A percentile compares a stretch with the other conserved stretches of the same genome.
Evolutionary conservation across 2,888 invertebrate species (phyloP).

Genomic region (Rotaria sp.): DNA sequence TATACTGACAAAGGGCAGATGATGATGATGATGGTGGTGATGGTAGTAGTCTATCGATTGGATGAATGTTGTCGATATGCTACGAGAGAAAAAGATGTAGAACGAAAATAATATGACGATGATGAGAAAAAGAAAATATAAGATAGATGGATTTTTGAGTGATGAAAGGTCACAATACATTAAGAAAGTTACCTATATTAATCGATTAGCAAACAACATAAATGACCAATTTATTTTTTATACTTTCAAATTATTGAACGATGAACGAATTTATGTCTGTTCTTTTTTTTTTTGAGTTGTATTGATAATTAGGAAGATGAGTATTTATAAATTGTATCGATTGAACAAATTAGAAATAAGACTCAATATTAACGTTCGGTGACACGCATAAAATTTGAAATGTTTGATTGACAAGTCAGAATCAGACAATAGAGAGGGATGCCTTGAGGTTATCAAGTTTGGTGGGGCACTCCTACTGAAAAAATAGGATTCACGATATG

Average conservation of each 20-base stretch:
- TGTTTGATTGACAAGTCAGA: too few species aligned
- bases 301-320: too few species aligned
- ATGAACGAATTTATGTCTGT: not conserved
- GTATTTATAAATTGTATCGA: too few species aligned
- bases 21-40: not conserved
- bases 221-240: not conserved
- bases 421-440: too few species aligned
- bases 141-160: slow-evolving; percentile 1
- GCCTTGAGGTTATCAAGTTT: too few species aligned
- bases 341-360: too few species aligned
- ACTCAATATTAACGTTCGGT: too few species aligned
- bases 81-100: not conserved
- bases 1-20: not conserved
- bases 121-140: not conserved
- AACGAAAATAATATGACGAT: not conserved
- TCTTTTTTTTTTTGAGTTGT: not conserved
- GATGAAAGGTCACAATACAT: not conserved
- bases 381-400: too few species aligned
- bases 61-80: not conserved
- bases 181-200: not conserved
- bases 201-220: not conserved
- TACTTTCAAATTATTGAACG: not conserved
- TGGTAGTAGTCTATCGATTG: not conserved
- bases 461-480: too few species aligned
- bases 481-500: too few species aligned